These are phyloP conservation scores for Eristalinus sepulchralis DNA, from an alignment of 2,888 invertebrate genomes.

Conservation along the genomic window DNA sequence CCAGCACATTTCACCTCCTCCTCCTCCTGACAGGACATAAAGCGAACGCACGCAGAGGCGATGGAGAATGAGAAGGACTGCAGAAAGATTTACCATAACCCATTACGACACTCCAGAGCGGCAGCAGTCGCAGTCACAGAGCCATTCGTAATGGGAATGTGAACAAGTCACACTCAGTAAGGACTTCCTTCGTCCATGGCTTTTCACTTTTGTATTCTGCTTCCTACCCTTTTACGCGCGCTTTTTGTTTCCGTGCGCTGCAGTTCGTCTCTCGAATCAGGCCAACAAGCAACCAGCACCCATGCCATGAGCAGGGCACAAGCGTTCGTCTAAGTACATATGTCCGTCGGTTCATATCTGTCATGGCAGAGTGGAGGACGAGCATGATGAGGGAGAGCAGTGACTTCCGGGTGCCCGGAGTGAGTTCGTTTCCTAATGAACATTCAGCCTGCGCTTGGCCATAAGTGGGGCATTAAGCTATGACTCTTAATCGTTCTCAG, in stretches of 20 bases:
- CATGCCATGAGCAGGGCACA: not conserved
- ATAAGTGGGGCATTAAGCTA: constrained; percentile 52
- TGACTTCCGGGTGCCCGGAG: not conserved
- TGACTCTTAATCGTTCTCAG: constrained; percentile 50
- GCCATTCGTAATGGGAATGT: constrained; percentile 44
- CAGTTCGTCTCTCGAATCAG: not conserved
- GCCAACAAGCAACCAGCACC: not conserved
- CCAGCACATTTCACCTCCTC: constrained; percentile 37
- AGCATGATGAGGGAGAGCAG: not conserved
- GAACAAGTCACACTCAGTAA: constrained; percentile 31
- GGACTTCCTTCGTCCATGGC: constrained; percentile 5
- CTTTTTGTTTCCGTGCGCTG: not conserved
- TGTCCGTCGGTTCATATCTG: constrained; percentile 39
- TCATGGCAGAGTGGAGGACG: constrained; percentile 13
- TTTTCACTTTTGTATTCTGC: not conserved
- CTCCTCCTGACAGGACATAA: constrained; percentile 28
- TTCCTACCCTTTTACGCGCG: not conserved
- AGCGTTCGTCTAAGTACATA: constrained; percentile 18
- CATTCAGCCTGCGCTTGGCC: not conserved
- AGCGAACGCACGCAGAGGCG: not conserved
- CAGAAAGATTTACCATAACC: constrained; percentile 11
- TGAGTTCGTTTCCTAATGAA: constrained; percentile 10
- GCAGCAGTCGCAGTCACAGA: constrained; percentile 1
- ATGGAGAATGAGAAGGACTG: too few relatives aligned
- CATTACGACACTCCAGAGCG: not conserved